Evolutionary conservation across 2,888 invertebrate species (phyloP).

Genomic region (Entomobrya multifasciata): DNA sequence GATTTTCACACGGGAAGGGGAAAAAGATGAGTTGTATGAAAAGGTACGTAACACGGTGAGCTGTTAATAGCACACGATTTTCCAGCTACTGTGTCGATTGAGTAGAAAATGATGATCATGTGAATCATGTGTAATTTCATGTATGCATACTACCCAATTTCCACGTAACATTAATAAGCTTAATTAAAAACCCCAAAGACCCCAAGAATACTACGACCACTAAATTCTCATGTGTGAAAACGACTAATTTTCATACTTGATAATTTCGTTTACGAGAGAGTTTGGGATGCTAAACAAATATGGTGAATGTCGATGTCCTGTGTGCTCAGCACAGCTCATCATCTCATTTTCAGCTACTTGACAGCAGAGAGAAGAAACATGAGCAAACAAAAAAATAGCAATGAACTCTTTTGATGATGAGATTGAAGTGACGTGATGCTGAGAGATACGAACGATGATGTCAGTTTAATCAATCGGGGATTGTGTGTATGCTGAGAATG

Average conservation of each 20-base stretch:
- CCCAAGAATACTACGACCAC: neutral
- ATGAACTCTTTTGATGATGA: constrained; percentile 40
- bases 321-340: neutral
- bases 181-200: too few relatives aligned
- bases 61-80: neutral
- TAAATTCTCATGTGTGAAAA: constrained; percentile 7
- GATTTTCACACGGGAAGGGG: neutral
- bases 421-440: constrained; percentile 13
- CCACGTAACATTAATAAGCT: neutral
- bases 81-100: constrained; percentile 8
- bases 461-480: constrained; percentile 26
- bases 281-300: constrained; percentile 4
- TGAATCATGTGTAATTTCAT: too few relatives aligned
- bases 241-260: constrained; percentile 16
- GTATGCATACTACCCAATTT: too few relatives aligned
- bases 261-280: neutral
- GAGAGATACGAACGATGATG: constrained; percentile 30
- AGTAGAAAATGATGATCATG: neutral
- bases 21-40: too few relatives aligned
- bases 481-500: neutral
- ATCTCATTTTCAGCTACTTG: neutral
- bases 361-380: constrained; percentile 1
- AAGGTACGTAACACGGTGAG: neutral
- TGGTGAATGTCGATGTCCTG: constrained; percentile 31
- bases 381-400: constrained; percentile 47